phyloP scores from a whole-genome alignment of 2,113 vertebrate genomes.

The Sinocyclocheilus grahami region DNA sequence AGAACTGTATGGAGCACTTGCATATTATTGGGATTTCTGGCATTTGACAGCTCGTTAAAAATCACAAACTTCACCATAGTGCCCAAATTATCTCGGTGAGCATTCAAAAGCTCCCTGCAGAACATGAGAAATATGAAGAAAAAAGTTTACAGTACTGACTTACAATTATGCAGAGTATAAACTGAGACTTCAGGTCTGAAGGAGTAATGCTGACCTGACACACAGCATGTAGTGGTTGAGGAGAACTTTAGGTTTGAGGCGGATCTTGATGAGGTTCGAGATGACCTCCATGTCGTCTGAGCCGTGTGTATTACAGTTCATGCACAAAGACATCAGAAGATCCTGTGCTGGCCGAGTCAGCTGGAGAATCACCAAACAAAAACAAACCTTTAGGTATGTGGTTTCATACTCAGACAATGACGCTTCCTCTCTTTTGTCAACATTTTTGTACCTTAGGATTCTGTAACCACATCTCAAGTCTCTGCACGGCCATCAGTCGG shows the following conservation, averaged over 20 bases:
- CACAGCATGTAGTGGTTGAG: slow-evolving; percentile 97
- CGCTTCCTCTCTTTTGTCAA: background rate
- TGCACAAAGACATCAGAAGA: slow-evolving; percentile 94
- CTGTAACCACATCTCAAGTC: slow-evolving; percentile 98
- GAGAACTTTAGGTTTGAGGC: slow-evolving; percentile 96
- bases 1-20: slow-evolving; percentile 93
- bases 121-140: background rate
- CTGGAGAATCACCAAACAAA: slow-evolving; percentile 66
- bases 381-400: background rate
- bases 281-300: slow-evolving; percentile 95
- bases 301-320: slow-evolving; percentile 92
- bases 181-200: too few relatives aligned
- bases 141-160: background rate
- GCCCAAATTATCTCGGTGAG: slow-evolving; percentile 92
- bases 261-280: slow-evolving; percentile 96
- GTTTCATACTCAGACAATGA: background rate
- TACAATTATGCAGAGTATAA: background rate
- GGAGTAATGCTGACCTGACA: slow-evolving; percentile 77
- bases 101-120: slow-evolving; percentile 90
- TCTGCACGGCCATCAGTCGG: slow-evolving; percentile 91
- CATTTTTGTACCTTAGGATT: slow-evolving; percentile 89
- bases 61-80: slow-evolving; percentile 97
- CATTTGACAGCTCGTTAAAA: slow-evolving; percentile 95
- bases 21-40: slow-evolving; percentile 98
- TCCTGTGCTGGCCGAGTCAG: slow-evolving; percentile 96